These are phyloP conservation scores for Cariama cristata DNA, from an alignment of 2,113 vertebrate genomes.

Conservation along the genomic window DNA sequence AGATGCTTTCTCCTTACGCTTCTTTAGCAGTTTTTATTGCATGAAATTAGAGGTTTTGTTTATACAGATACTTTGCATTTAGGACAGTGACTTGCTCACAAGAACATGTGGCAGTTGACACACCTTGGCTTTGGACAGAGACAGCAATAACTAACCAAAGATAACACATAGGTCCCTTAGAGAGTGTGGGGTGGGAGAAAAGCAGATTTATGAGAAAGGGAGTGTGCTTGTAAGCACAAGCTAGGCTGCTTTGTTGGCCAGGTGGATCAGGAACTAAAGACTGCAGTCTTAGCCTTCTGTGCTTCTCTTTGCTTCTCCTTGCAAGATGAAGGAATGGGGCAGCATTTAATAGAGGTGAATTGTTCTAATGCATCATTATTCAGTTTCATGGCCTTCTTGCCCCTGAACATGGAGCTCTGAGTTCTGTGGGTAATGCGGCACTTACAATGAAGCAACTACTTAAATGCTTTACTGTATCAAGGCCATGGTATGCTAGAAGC, in stretches of 20 bases:
- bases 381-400: background rate
- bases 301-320: background rate
- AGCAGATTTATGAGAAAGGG: background rate
- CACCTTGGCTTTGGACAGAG: accelerated
- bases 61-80: background rate
- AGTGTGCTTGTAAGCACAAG: background rate
- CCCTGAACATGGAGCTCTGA: background rate
- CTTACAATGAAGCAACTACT: background rate
- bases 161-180: background rate
- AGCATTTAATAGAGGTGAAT: background rate
- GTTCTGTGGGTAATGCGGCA: background rate
- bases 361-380: background rate
- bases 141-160: background rate
- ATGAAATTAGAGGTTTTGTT: background rate
- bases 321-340: background rate
- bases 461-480: background rate
- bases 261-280: background rate
- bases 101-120: background rate
- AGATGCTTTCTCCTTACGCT: background rate
- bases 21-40: background rate
- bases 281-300: background rate
- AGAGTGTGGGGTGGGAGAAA: background rate
- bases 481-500: background rate
- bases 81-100: background rate
- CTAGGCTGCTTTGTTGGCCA: background rate